These are phyloP conservation scores for Aphidius gifuensis DNA, from an alignment of 1,140 invertebrate species.

Conservation along the genomic window DNA sequence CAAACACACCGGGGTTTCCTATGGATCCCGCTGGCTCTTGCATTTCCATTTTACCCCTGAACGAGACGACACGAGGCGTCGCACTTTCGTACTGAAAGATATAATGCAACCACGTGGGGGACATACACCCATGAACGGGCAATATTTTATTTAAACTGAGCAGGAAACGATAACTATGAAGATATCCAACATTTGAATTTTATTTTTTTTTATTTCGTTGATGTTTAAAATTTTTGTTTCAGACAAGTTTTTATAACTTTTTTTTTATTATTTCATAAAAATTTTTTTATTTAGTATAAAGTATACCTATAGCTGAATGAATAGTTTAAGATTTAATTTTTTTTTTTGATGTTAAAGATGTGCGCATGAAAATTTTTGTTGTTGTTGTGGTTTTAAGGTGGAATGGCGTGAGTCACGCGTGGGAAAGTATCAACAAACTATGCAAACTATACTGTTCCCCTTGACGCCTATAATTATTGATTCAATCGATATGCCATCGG, in stretches of 20 bases:
- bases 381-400: slow-evolving; percentile 1
- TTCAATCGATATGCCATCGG: slow-evolving; percentile 26
- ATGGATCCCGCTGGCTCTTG: slow-evolving; percentile 37
- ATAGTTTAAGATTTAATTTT: too few species aligned
- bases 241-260: too few species aligned
- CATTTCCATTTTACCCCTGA: slow-evolving; percentile 44
- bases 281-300: too few species aligned
- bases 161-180: slow-evolving; percentile 2
- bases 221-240: too few species aligned
- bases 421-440: slow-evolving; percentile 28
- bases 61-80: slow-evolving; percentile 6
- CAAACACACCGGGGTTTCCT: slow-evolving; percentile 38
- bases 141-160: slow-evolving; percentile 4
- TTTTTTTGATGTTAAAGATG: too few species aligned
- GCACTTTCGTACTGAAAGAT: not conserved
- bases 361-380: not conserved
- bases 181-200: not conserved
- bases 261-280: too few species aligned
- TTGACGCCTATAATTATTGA: slow-evolving; percentile 25
- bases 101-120: slow-evolving; percentile 4
- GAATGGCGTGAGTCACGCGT: slow-evolving; percentile 33
- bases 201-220: too few species aligned
- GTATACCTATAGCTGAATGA: too few species aligned
- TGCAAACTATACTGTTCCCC: slow-evolving; percentile 11
- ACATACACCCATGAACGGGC: not conserved